Evolutionary conservation across 1,140 invertebrate genomes (phyloP).

Genomic region (Holcopasites calliopsidis): DNA sequence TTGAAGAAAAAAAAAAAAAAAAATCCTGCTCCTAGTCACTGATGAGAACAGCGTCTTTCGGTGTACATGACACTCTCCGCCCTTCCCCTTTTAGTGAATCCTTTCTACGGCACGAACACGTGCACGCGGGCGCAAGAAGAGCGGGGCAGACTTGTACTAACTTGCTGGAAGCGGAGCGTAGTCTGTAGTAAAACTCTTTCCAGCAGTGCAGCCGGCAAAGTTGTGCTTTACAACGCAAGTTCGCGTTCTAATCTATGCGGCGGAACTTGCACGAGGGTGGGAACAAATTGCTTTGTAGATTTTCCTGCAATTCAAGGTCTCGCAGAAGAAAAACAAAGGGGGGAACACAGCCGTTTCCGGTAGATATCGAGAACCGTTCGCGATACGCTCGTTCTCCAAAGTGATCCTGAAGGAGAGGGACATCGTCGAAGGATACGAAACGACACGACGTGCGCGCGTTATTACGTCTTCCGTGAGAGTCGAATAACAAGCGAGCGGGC

Average conservation of each 20-base stretch:
- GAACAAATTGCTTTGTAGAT: not conserved
- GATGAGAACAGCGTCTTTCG: not conserved
- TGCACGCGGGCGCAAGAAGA: not conserved
- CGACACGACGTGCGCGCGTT: conserved; percentile 60
- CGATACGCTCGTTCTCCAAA: too few species aligned
- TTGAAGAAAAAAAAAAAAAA: too few species aligned
- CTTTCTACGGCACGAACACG: conserved; percentile 12
- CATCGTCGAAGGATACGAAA: conserved; percentile 14
- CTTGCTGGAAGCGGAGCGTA: conserved; percentile 15
- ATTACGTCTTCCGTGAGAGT: conserved; percentile 60
- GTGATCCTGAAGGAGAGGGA: not conserved
- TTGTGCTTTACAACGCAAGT: not conserved
- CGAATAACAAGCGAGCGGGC: conserved; percentile 29
- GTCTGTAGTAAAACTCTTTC: not conserved
- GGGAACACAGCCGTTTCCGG: not conserved
- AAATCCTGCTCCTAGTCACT: conserved; percentile 6
- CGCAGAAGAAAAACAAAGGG: too few species aligned
- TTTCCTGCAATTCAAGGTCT: not conserved
- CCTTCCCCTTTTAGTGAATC: not conserved
- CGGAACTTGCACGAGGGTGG: not conserved
- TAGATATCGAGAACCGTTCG: not conserved
- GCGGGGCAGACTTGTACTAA: not conserved
- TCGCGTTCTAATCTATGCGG: not conserved
- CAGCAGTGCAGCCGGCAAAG: not conserved
- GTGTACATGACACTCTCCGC: not conserved